phyloP scores from a whole-genome alignment of 64 coral and sea anemone species.

The Catalaphyllia jardinei region DNA sequence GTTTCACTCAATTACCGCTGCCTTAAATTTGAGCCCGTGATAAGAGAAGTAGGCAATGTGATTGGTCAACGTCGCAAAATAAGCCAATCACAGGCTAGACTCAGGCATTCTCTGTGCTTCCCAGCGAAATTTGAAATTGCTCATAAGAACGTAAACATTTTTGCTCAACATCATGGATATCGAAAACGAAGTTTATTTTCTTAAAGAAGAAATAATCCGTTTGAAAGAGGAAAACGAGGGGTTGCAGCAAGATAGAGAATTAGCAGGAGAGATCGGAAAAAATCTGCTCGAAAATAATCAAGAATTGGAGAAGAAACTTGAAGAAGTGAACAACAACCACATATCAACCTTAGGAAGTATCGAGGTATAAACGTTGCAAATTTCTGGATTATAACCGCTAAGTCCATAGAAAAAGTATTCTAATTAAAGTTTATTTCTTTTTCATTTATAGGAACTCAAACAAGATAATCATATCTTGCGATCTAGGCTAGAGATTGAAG shows the following conservation, averaged over 20 bases:
- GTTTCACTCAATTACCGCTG: background rate
- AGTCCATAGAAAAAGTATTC: background rate
- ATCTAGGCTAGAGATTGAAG: slow-evolving; percentile 67
- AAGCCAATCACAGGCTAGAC: slow-evolving; percentile 10
- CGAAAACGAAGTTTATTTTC: slow-evolving; percentile 19
- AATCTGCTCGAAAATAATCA: slow-evolving; percentile 88
- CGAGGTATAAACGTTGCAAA: slow-evolving; percentile 50
- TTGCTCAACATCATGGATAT: background rate
- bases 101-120: too few species aligned
- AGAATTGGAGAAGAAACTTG: slow-evolving; percentile 83
- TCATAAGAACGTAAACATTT: background rate
- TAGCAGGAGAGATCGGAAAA: slow-evolving; percentile 91
- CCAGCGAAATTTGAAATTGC: slow-evolving; percentile 35
- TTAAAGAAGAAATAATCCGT: slow-evolving; percentile 34
- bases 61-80: background rate
- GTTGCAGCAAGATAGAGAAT: slow-evolving; percentile 61
- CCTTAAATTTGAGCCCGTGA: background rate
- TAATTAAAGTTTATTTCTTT: background rate
- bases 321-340: slow-evolving; percentile 71
- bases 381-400: background rate
- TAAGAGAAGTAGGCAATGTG: background rate
- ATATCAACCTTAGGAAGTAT: slow-evolving; percentile 36
- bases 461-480: slow-evolving; percentile 87
- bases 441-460: slow-evolving; percentile 63
- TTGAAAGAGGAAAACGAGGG: slow-evolving; percentile 62